A percentile compares a stretch with the other conserved stretches of the same genome.
Conservation (phyloP, 2,113 vertebrate genomes). For the Phocoena sinus region DNA sequence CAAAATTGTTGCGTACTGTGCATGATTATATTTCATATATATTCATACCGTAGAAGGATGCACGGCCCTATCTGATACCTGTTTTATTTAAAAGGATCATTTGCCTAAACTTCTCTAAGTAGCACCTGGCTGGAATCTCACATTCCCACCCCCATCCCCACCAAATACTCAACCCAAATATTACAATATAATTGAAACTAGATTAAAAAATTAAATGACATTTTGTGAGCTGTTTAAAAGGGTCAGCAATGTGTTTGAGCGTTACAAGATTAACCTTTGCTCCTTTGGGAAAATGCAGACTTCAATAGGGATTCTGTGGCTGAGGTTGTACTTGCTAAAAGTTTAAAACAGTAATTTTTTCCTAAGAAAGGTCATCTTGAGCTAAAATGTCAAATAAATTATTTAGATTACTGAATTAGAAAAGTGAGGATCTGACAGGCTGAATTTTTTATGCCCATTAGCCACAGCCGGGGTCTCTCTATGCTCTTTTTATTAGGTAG, state of each 20-base stretch:
- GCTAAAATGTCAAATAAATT: conserved; percentile 93
- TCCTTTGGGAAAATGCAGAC: conserved; percentile 82
- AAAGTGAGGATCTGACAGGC: conserved; percentile 90
- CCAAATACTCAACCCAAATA: conserved; percentile 78
- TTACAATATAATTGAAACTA: conserved; percentile 83
- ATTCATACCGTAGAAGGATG: conserved; percentile 32
- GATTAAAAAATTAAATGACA: conserved; percentile 81
- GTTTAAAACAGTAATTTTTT: conserved; percentile 92
- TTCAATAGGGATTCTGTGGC: conserved; percentile 81
- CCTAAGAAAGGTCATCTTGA: conserved; percentile 90
- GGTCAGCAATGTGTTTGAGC: conserved; percentile 84
- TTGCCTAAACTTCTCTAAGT: conserved; percentile 53
- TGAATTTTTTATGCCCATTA: conserved; percentile 92
- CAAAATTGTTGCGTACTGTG: conserved; percentile 45
- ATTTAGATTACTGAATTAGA: conserved; percentile 93
- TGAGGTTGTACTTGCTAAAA: conserved; percentile 88
- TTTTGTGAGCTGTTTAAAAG: conserved; percentile 82
- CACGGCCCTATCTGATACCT: conserved; percentile 19
- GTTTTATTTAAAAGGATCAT: conserved; percentile 61
- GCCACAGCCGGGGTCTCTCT: conserved; percentile 84
- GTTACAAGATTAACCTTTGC: conserved; percentile 85
- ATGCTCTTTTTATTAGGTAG: conserved; percentile 83
- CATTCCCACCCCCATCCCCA: background rate
- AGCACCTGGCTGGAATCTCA: conserved; percentile 17
- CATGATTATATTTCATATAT: conserved; percentile 23